phyloP scores from a whole-genome alignment of 2,797 vertebrate species.

The Gymnoscopelus microlampas region DNA sequence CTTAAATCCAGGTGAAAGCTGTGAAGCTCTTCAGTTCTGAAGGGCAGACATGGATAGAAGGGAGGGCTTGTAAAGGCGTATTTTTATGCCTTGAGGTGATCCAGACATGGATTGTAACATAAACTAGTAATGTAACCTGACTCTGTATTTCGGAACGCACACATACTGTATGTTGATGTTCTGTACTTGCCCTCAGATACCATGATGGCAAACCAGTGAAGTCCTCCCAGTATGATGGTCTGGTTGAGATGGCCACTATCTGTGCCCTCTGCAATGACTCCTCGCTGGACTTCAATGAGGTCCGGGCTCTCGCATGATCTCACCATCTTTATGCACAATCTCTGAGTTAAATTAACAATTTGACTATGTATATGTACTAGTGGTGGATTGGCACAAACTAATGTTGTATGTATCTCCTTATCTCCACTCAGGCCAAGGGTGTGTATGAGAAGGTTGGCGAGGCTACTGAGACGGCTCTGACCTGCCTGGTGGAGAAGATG shows the following conservation, averaged over 20 bases:
- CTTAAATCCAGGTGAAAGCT: too few relatives aligned
- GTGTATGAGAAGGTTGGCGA: conserved; percentile 98
- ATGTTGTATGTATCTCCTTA: neutral
- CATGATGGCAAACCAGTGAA: conserved; percentile 89
- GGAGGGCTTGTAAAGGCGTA: too few relatives aligned
- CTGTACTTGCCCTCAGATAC: conserved; percentile 77
- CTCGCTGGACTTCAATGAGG: conserved; percentile 97
- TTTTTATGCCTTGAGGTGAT: too few relatives aligned
- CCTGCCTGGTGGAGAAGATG: conserved; percentile 97
- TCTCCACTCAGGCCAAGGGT: conserved; percentile 85
- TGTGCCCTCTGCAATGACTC: conserved; percentile 98
- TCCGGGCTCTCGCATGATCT: conserved; percentile 48
- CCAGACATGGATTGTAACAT: too few relatives aligned
- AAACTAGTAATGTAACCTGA: too few relatives aligned
- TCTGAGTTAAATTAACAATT: too few relatives aligned
- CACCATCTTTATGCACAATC: too few relatives aligned
- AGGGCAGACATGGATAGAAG: too few relatives aligned
- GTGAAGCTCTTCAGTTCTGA: too few relatives aligned
- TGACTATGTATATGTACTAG: too few relatives aligned
- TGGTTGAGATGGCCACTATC: conserved; percentile 95
- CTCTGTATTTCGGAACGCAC: too few relatives aligned
- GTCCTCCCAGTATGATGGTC: conserved; percentile 87
- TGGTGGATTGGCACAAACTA: neutral
- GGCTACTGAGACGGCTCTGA: conserved; percentile 95
- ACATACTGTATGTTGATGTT: neutral